Percentiles rank a stretch among this genome's conserved stretches.
These are phyloP conservation scores for Macrophya annulata DNA, from an alignment of 2,888 invertebrate species.

Conservation along the genomic window DNA sequence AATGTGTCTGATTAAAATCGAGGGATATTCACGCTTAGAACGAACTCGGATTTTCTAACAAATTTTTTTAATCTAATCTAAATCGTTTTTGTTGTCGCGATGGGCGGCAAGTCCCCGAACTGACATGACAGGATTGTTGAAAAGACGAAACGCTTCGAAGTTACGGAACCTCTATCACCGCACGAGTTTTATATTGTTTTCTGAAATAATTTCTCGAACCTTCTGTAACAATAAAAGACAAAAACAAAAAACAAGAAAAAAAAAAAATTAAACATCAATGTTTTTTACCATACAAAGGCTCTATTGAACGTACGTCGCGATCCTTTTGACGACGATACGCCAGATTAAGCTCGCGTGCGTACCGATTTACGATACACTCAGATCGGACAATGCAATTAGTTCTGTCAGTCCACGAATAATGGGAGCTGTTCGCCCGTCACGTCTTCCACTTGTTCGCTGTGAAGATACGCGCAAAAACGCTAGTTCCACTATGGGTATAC, in stretches of 20 bases:
- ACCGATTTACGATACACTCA: conserved; percentile 46
- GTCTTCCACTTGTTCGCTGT: conserved; percentile 32
- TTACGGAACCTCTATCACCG: background rate
- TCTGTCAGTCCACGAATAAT: conserved; percentile 52
- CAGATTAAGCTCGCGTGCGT: conserved; percentile 34
- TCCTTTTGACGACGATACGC: conserved; percentile 33
- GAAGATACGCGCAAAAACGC: conserved; percentile 29
- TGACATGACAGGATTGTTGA: background rate
- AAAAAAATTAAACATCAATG: conserved; percentile 26
- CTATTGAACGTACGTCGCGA: conserved; percentile 28
- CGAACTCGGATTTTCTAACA: no score
- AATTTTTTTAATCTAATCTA: no score
- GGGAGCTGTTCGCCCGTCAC: conserved; percentile 41
- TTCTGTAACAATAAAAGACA: background rate
- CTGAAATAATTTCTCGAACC: conserved; percentile 19
- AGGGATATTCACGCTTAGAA: background rate
- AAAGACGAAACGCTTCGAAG: background rate
- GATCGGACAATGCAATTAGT: conserved; percentile 39
- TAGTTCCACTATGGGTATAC: background rate
- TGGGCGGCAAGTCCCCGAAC: no score
- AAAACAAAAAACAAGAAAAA: background rate
- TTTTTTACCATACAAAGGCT: conserved; percentile 13
- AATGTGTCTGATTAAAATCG: background rate
- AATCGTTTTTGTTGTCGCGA: no score
- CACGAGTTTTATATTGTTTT: conserved; percentile 36